A percentile compares a stretch with the other conserved stretches of the same genome.
These are phyloP conservation scores for Eulemur mongoz DNA, from an alignment of 2,797 vertebrate genomes.

Conservation along the genomic window DNA sequence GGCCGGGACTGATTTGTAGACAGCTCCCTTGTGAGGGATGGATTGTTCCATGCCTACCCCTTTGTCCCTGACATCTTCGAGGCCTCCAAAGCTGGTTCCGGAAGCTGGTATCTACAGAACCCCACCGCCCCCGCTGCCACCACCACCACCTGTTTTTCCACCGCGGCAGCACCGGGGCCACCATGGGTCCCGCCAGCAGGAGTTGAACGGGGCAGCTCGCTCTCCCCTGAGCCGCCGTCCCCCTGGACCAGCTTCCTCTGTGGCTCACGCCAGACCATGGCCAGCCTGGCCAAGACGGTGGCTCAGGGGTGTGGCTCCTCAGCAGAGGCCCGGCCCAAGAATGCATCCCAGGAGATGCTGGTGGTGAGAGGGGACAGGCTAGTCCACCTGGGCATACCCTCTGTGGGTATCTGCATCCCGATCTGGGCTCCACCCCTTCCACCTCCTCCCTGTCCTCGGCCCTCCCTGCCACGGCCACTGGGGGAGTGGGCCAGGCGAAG, in stretches of 20 bases:
- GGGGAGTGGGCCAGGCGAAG: not conserved
- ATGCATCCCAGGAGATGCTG: not conserved
- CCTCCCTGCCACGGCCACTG: too few relatives aligned
- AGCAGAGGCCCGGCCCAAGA: not conserved
- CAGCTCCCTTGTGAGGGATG: not conserved
- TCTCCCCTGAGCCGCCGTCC: rapidly evolving
- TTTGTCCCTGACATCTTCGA: not conserved
- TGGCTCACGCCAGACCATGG: not conserved
- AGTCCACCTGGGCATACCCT: not conserved
- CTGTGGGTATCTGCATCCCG: not conserved
- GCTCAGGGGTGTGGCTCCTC: not conserved
- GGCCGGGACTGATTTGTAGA: too few relatives aligned
- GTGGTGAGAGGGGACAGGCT: not conserved
- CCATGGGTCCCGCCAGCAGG: rapidly evolving
- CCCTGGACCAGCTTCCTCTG: rapidly evolving
- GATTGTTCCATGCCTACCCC: not conserved
- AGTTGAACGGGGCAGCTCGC: not conserved
- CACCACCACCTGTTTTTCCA: not conserved
- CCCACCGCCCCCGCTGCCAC: too few relatives aligned
- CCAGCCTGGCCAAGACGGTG: rapidly evolving
- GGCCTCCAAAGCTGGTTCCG: not conserved
- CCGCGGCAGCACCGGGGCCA: not conserved
- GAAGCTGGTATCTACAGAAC: not conserved
- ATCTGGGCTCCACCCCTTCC: not conserved
- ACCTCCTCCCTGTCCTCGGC: not conserved